Evolutionary conservation across 2,113 vertebrate species (phyloP).

Genomic region (Mobula birostris): DNA sequence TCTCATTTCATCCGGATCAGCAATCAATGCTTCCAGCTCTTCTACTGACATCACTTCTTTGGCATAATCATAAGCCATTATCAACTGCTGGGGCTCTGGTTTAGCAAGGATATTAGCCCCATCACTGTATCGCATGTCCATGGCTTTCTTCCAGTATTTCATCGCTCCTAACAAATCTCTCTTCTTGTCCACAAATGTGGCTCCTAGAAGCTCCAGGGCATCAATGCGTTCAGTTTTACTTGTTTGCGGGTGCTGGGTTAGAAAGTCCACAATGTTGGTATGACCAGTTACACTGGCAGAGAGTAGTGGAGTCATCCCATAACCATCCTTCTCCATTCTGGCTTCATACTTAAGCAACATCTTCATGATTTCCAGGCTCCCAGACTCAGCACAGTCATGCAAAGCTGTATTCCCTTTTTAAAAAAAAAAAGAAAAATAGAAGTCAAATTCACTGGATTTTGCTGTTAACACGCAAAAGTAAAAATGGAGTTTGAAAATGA

Average conservation of each 20-base stretch:
- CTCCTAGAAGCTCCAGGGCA: constrained; percentile 87
- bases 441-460: background rate
- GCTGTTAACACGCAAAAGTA: background rate
- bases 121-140: constrained; percentile 88
- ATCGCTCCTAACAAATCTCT: constrained; percentile 90
- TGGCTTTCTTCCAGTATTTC: constrained; percentile 95
- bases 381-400: constrained; percentile 97
- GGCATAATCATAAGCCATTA: constrained; percentile 93
- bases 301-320: constrained; percentile 92
- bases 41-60: constrained; percentile 80
- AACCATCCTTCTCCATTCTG: constrained; percentile 93
- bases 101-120: constrained; percentile 74
- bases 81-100: constrained; percentile 76
- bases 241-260: constrained; percentile 81
- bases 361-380: constrained; percentile 95
- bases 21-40: constrained; percentile 88
- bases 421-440: constrained; percentile 43
- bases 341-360: constrained; percentile 93
- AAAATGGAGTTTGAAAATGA: background rate
- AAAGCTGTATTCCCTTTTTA: constrained; percentile 84
- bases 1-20: constrained; percentile 95
- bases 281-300: constrained; percentile 96
- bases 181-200: constrained; percentile 96
- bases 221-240: constrained; percentile 79
- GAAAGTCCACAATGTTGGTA: constrained; percentile 93